Evolutionary conservation across 1,140 invertebrate species (phyloP), one percentile per base, ranked within the genome.

Genomic region (Dinothrombium tinctorium): DNA sequence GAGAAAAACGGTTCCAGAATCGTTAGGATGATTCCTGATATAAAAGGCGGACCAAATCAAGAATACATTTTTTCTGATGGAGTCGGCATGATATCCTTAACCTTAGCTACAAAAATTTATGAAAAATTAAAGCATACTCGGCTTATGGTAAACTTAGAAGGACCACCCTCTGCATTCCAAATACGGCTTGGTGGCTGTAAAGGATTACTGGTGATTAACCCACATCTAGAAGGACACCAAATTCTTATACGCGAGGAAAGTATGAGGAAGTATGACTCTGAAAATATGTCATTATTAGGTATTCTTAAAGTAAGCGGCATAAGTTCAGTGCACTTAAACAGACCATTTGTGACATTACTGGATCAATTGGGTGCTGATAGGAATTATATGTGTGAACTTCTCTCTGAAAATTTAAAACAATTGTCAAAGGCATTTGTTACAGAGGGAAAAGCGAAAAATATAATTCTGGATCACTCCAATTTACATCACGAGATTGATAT

Each of bases 1-100:
- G n/a, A n/a, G n/a, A n/a, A n/a, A n/a, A n/a, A n/a, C n/a, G 70
- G 39, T 73, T 37, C 39, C 20, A 33, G 47, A 8, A 33, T 48
- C 19, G 35, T 46, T 11, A 21, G 43, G 15, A 24, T 28, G 21
- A 38, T 43, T n/a, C 14, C 22, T 15, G 44, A 49, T 36, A 33
- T 43, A 12, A 45, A 24, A 20, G 40, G 45, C 36, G 28, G 38
- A 9, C 22, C 9, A 20, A 20, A 29, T 44, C 14, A 39, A 20
- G 4, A 20, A 6, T 53, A 52, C 41, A 47, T 32, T 28, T 53
- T 54, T 40, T 49, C 51, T 12, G 53, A 54, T 44, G 53, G 53
- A 17, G 37, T 52, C 42, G 53, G 53, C 3, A 47, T 44, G 41
- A 50, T 54, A 24, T 51, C 51, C 2, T 12, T 14, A 4, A 32